phyloP scores from a whole-genome alignment of 2,113 vertebrate species.

The Microcebus ravelobensis region DNA sequence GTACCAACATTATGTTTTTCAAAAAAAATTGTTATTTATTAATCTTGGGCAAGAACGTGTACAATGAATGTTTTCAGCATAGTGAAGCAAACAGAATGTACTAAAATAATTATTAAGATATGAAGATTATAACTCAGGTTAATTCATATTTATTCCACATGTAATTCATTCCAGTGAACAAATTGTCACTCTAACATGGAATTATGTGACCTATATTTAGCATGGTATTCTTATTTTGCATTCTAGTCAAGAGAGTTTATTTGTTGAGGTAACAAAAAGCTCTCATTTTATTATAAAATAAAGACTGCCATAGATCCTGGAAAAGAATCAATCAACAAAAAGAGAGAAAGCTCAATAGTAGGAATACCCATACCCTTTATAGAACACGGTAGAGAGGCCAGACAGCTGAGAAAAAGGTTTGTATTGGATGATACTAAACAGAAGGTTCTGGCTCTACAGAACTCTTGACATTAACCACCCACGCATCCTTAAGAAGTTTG shows the following conservation, averaged over 20 bases:
- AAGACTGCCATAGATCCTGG: background rate
- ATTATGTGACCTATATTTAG: background rate
- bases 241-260: background rate
- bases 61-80: background rate
- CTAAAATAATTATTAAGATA: background rate
- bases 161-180: background rate
- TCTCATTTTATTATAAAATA: background rate
- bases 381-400: background rate
- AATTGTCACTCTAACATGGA: background rate
- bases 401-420: background rate
- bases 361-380: background rate
- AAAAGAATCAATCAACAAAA: background rate
- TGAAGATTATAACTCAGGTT: background rate
- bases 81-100: background rate
- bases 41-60: background rate
- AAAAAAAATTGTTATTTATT: background rate
- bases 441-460: background rate
- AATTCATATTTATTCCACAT: background rate
- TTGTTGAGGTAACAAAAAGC: background rate
- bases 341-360: background rate
- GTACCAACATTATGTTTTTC: background rate
- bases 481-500: background rate
- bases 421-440: background rate
- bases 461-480: background rate
- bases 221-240: background rate